These are phyloP conservation scores for Drosophila lacteicornis DNA, from an alignment of 1,140 invertebrate genomes.

Conservation along the genomic window DNA sequence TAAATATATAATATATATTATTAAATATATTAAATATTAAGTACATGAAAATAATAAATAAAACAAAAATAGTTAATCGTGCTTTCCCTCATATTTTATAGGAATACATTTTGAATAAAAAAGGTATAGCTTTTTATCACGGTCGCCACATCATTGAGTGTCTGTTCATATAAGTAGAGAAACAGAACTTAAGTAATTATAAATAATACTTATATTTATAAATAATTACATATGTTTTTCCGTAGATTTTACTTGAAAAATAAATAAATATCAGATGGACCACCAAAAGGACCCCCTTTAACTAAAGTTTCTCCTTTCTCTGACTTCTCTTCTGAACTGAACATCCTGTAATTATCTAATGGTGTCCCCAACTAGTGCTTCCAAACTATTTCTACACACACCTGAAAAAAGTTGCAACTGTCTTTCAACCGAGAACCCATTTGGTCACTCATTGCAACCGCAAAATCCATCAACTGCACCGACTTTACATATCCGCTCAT, in stretches of 20 bases:
- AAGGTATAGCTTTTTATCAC: no score
- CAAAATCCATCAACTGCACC: slow-evolving; percentile 49
- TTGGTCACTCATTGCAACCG: slow-evolving; percentile 45
- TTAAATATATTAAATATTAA: neutral
- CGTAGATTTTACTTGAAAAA: neutral
- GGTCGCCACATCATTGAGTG: no score
- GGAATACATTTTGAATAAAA: no score
- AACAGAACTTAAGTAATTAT: neutral
- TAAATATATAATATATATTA: no score
- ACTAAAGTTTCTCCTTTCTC: no score
- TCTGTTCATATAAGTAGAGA: neutral
- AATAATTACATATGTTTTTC: no score
- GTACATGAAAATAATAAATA: neutral
- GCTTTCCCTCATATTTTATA: neutral
- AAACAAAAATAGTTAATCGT: neutral
- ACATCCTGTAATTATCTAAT: slow-evolving; percentile 20
- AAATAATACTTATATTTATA: neutral
- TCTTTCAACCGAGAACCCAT: slow-evolving; percentile 3
- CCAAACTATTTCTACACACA: slow-evolving; percentile 3
- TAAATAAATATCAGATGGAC: no score
- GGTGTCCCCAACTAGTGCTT: slow-evolving; percentile 1
- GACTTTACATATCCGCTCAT: slow-evolving; percentile 57
- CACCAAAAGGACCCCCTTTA: neutral
- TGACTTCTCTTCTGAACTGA: no score
- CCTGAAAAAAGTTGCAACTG: slow-evolving; percentile 5